These are phyloP conservation scores for Unio pictorum DNA, from an alignment of 2,888 invertebrate species.

Conservation along the genomic window DNA sequence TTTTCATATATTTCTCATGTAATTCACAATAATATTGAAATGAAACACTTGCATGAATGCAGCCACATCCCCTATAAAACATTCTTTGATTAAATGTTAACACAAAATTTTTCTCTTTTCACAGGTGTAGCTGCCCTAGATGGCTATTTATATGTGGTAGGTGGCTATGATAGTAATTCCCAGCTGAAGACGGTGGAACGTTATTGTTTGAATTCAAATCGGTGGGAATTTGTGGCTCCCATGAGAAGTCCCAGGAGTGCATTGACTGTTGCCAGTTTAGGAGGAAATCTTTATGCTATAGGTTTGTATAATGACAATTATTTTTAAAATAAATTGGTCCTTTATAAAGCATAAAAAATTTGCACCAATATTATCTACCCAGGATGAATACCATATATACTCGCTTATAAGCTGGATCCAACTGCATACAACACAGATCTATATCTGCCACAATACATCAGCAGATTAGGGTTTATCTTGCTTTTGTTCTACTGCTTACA, in stretches of 20 bases:
- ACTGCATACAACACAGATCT: too few relatives aligned
- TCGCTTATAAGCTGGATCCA: too few relatives aligned
- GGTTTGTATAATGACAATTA: conserved; percentile 74
- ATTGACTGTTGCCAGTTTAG: conserved; percentile 87
- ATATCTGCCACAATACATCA: too few relatives aligned
- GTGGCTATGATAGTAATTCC: conserved; percentile 90
- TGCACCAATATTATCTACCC: too few relatives aligned
- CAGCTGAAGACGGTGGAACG: conserved; percentile 89
- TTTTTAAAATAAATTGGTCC: neutral
- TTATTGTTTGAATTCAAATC: conserved; percentile 86
- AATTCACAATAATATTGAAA: too few relatives aligned
- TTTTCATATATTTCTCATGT: too few relatives aligned
- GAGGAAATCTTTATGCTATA: conserved; percentile 90
- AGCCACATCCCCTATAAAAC: neutral
- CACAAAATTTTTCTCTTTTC: conserved; percentile 4
- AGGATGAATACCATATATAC: too few relatives aligned
- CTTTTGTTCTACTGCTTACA: too few relatives aligned
- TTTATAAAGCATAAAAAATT: too few relatives aligned
- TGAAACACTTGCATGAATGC: too few relatives aligned
- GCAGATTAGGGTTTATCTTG: too few relatives aligned
- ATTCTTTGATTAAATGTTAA: neutral
- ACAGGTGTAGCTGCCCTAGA: conserved; percentile 85
- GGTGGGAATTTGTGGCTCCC: conserved; percentile 84
- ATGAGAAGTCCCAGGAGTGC: conserved; percentile 89
- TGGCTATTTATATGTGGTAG: conserved; percentile 92